Base-by-base conservation (phyloP, 2,797 vertebrate genomes). In the Psittacula derbiana region DNA sequence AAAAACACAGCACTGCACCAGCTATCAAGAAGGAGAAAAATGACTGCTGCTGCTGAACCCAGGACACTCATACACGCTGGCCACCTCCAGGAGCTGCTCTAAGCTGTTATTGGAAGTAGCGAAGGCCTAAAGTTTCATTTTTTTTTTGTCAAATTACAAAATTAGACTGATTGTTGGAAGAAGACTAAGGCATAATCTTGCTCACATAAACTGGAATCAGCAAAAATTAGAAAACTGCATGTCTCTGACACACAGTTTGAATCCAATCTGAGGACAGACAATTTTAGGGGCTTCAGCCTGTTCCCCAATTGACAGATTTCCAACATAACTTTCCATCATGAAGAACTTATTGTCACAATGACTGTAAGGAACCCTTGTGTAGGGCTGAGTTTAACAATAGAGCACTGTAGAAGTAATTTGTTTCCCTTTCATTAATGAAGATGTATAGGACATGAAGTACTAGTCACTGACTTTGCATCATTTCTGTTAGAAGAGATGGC, bases 371-470 rank as follows among this genome's bases (percentile, higher is more conserved):
- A 64, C 41, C 11, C 60, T 82, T 94, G 82, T 86, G 60, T 27
- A 41, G 41, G 33, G 44, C 36, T 3, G 6, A 84, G 38, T n/a
- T 64, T 65, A 80, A 95, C 78, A 95, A 80, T 36, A 30, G 16
- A 70, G 80, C 73, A 43, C 24, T 96, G 85, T 95, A 38, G 38
- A 23, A 57, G 31, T 52, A 71, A 80, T 93, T 94, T 89, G 16
- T 93, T 93, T 84, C 90, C 52, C 69, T 97, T 94, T 88, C 74
- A 82, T 84, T 96, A 94, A 95, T 87, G 90, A 93, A 96, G 90
- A 96, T 74, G 60, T 61, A 78, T 67, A 88, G 88, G 83, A 74
- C 88, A 71, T 67, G 69, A 96, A 91, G 91, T 91, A 52, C 70
- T 88, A 83, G 64, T 36, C 83, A 46, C 86, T 62, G 89, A 38